Evolutionary conservation across 2,797 vertebrate genomes (phyloP), one percentile per base, ranked within the genome.

Genomic region (Botia kubotai): DNA sequence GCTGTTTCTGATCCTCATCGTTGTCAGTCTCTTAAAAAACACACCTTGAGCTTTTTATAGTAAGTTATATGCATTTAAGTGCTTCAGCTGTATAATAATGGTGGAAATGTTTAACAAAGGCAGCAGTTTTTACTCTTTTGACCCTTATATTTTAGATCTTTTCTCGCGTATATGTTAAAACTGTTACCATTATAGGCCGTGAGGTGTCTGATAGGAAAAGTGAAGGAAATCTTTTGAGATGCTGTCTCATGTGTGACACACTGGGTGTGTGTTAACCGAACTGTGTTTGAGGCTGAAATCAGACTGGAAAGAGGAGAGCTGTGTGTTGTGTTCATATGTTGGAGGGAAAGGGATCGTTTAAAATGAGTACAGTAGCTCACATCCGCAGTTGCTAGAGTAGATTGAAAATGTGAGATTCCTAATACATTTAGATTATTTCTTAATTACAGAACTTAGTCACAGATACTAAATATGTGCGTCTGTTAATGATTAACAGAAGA

Each of bases 221-320:
- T 80, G 84, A 85, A 85, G 84, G 84, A 83, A 63, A 5, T 65
- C 11, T 55, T 10, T 36, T 46, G 36, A 69, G n/a, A 29, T 53
- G 50, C 57, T 52, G 66, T 58, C 21, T 57, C 6, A n/a, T 33
- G 6, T 77, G 17, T 57, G 23, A 16, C 63, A 33, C 10, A n/a
- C 36, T 19, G 39, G 63, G 33, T 21, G 19, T 46, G 2, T 21
- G 3, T 16, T 19, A 39, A 17, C 0, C n/a, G 8, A 12, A 3
- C 29, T 39, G 46, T 39, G 3, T 57, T 17, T 46, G 52, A 69
- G 55, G 62, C 67, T 36, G 29, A 55, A 23, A 58, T 77, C 19
- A 55, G 7, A 58, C n/a, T 23, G n/a, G 62, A 66, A 43, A 14
- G 19, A 10, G 17, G n/a, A 19, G 17, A 19, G 55, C 13, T 21